A percentile compares a stretch with the other conserved stretches of the same genome.
Evolutionary conservation across 2,113 vertebrate genomes (phyloP).

Genomic region (Toxotes chatareus): DNA sequence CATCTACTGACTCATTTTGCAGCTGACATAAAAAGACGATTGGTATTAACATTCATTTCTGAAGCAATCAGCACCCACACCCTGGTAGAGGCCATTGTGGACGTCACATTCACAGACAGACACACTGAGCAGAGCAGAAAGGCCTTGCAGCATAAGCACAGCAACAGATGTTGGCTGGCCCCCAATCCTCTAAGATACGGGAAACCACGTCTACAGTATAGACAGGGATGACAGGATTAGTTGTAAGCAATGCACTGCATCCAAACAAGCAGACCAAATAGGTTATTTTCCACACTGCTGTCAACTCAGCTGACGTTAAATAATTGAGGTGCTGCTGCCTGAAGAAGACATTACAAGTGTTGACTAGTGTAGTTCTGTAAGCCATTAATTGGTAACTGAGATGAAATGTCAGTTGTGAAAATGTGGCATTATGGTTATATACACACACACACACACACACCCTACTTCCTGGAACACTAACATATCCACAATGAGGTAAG

Average conservation of each 20-base stretch:
- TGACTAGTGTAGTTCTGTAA: constrained; percentile 40
- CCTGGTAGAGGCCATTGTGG: constrained; percentile 18
- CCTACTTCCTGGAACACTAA: constrained; percentile 22
- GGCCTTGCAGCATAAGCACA: constrained; percentile 46
- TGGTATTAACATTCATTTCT: neutral
- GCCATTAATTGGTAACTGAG: constrained; percentile 59
- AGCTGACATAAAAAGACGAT: neutral
- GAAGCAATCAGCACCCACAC: constrained; percentile 24
- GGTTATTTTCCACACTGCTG: constrained; percentile 56
- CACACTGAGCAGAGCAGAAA: constrained; percentile 25
- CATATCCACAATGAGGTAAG: constrained; percentile 16
- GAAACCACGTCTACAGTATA: constrained; percentile 59
- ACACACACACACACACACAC: constrained; percentile 10
- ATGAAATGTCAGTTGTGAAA: constrained; percentile 62
- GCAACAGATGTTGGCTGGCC: constrained; percentile 62
- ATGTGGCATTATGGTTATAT: constrained; percentile 40
- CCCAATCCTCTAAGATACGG: constrained; percentile 62
- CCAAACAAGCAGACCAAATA: constrained; percentile 50
- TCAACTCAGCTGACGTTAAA: constrained; percentile 55
- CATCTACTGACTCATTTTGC: neutral
- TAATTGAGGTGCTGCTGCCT: constrained; percentile 51
- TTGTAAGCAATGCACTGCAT: constrained; percentile 35
- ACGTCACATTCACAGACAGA: constrained; percentile 45
- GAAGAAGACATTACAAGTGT: constrained; percentile 57
- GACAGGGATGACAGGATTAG: constrained; percentile 58